Percentiles rank a stretch among this genome's conserved stretches.
These are phyloP conservation scores for Gymnogyps californianus DNA, from an alignment of 2,113 vertebrate species.

Conservation along the genomic window DNA sequence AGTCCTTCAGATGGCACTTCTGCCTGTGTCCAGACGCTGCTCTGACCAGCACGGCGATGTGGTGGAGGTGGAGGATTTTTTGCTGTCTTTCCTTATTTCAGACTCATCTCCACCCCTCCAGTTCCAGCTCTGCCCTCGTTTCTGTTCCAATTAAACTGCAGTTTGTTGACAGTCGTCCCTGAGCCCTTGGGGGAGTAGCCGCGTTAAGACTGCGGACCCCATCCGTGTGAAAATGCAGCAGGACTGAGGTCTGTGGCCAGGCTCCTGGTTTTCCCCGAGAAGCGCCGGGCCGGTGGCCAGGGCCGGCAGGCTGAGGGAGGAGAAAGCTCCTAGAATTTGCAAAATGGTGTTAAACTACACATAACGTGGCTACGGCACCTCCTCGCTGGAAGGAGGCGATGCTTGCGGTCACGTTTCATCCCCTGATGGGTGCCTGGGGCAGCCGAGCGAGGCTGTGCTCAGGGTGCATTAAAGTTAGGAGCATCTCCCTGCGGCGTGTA, in stretches of 20 bases:
- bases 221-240: no score
- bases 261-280: no score
- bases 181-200: neutral
- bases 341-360: neutral
- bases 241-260: neutral
- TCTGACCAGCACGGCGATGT: neutral
- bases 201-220: neutral
- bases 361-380: neutral
- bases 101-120: neutral
- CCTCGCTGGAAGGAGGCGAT: neutral
- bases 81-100: neutral
- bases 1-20: neutral
- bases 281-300: fast-evolving
- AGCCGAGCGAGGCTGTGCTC: no score
- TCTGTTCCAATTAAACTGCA: neutral
- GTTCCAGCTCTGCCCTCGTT: neutral
- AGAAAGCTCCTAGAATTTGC: neutral
- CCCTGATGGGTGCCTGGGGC: no score
- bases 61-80: neutral
- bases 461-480: fast-evolving
- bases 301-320: neutral
- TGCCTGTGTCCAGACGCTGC: neutral
- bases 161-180: neutral
- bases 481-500: fast-evolving
- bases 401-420: no score